phyloP scores from a whole-genome alignment of 2,888 invertebrate genomes.

The Cerastis leucographa region DNA sequence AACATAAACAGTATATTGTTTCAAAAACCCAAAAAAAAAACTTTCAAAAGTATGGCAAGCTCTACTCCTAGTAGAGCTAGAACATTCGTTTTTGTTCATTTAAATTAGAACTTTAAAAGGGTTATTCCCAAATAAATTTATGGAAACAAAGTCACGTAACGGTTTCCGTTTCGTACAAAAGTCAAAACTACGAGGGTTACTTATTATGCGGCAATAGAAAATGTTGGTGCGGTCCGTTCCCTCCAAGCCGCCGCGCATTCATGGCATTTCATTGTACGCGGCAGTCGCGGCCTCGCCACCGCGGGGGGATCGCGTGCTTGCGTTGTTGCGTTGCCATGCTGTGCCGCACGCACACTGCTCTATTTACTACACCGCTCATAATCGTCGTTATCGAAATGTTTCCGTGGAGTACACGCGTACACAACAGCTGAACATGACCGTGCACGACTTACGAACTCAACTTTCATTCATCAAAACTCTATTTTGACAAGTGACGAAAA shows the following conservation, averaged over 20 bases:
- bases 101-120: constrained; percentile 42
- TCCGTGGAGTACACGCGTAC: constrained; percentile 77
- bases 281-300: constrained; percentile 87
- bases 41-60: neutral
- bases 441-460: constrained; percentile 77
- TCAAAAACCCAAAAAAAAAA: neutral
- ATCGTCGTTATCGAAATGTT: constrained; percentile 80
- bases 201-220: constrained; percentile 88
- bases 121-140: constrained; percentile 74
- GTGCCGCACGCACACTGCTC: constrained; percentile 73
- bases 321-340: constrained; percentile 70
- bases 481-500: constrained; percentile 86
- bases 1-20: neutral
- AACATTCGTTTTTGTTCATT: constrained; percentile 18
- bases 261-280: constrained; percentile 87
- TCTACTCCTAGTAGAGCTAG: constrained; percentile 16
- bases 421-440: constrained; percentile 83
- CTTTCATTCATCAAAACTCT: constrained; percentile 81
- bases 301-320: constrained; percentile 85
- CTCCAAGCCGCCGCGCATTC: constrained; percentile 82
- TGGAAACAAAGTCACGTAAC: constrained; percentile 85
- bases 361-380: constrained; percentile 80
- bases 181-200: constrained; percentile 86
- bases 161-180: constrained; percentile 86
- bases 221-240: constrained; percentile 79